Percentiles rank a stretch among this genome's conserved stretches.
Conservation (phyloP, 2,797 vertebrate genomes). For the Acrocephalus scirpaceus region DNA sequence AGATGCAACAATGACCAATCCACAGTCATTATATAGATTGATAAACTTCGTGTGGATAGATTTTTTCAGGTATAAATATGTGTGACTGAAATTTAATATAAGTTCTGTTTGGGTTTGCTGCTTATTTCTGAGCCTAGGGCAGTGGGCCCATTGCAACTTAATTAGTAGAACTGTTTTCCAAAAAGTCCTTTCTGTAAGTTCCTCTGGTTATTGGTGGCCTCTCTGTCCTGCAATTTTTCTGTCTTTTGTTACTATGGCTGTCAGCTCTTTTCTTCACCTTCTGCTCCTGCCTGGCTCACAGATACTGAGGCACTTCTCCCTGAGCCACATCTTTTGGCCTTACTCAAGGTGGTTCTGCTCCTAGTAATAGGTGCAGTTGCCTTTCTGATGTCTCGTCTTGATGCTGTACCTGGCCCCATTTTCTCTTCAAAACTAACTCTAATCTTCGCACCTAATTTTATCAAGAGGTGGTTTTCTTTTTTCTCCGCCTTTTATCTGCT, state of each 20-base stretch:
- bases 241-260: background rate
- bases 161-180: background rate
- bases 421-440: background rate
- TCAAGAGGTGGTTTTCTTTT: rapidly evolving
- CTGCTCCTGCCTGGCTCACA: background rate
- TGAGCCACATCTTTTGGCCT: background rate
- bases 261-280: background rate
- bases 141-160: background rate
- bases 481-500: background rate
- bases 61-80: background rate
- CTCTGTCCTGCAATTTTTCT: background rate
- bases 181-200: background rate
- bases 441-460: background rate
- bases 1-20: background rate
- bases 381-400: background rate
- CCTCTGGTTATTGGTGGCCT: background rate
- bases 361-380: background rate
- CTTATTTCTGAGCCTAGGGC: background rate
- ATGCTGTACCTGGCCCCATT: background rate
- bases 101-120: background rate
- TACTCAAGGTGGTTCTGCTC: background rate
- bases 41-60: background rate
- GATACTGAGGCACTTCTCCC: background rate
- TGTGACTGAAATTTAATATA: background rate
- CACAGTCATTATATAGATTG: background rate